Conservation (phyloP, 2,888 invertebrate species). For the Tinea semifulvella region DNA sequence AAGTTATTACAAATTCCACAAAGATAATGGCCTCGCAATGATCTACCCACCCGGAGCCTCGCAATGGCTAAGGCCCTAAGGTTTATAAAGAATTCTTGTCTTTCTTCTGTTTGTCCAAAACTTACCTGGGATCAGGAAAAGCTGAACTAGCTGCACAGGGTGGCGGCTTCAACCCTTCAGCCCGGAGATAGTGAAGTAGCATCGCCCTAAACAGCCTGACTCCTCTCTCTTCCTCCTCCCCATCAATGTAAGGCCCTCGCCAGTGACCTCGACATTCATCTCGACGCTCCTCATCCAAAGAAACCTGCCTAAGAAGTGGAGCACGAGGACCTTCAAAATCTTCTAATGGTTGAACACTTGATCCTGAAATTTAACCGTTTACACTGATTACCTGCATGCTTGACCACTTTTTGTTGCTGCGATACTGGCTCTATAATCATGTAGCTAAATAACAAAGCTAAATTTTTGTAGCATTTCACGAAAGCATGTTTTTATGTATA, state of each 20-base stretch:
- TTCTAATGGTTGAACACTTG: conserved; percentile 54
- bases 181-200: conserved; percentile 48
- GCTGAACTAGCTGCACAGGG: conserved; percentile 46
- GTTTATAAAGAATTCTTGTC: too few species aligned
- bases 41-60: too few species aligned
- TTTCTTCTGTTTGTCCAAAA: too few species aligned
- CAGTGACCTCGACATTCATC: conserved; percentile 63
- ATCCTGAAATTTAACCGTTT: conserved; percentile 30
- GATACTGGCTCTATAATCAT: too few species aligned
- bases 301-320: conserved; percentile 53
- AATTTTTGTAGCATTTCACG: too few species aligned
- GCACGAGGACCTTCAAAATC: conserved; percentile 48
- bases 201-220: conserved; percentile 59
- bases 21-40: too few species aligned
- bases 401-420: too few species aligned
- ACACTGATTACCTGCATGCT: too few species aligned
- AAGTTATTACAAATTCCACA: too few species aligned
- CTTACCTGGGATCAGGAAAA: conserved; percentile 50
- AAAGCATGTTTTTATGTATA: too few species aligned
- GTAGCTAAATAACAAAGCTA: too few species aligned
- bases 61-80: too few species aligned
- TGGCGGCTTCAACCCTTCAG: conserved; percentile 51
- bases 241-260: conserved; percentile 44
- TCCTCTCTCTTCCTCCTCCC: conserved; percentile 55
- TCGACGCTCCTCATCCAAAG: conserved; percentile 54